Percentiles rank a stretch among this genome's conserved stretches.
phyloP scores from a whole-genome alignment of 1,140 invertebrate genomes.

The Odontomachus brunneus region DNA sequence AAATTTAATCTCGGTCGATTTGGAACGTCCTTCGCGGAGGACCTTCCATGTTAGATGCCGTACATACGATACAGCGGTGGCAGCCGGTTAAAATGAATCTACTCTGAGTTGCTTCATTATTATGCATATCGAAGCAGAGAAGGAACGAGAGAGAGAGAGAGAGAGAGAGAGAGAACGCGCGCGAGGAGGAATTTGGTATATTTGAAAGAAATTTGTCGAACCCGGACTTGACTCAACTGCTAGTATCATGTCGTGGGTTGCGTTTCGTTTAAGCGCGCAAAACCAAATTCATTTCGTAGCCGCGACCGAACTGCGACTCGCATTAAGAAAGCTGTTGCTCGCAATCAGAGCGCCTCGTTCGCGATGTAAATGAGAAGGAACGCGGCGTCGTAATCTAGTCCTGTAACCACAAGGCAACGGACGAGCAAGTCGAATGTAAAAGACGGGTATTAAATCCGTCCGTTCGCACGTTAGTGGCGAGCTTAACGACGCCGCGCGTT shows the following conservation, averaged over 20 bases:
- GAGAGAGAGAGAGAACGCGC: too few species aligned
- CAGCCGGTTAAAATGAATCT: not conserved
- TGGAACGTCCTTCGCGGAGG: not conserved
- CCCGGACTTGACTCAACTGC: slow-evolving; percentile 41
- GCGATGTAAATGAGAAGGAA: slow-evolving; percentile 34
- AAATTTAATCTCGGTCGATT: slow-evolving; percentile 26
- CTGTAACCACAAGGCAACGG: not conserved
- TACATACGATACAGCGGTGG: not conserved
- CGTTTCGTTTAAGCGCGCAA: not conserved
- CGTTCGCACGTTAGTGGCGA: slow-evolving; percentile 47
- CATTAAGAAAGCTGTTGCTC: not conserved
- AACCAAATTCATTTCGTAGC: too few species aligned
- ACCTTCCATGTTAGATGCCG: too few species aligned
- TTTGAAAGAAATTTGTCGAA: slow-evolving; percentile 3
- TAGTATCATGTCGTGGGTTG: slow-evolving; percentile 38
- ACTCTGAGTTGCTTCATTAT: not conserved
- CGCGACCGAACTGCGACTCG: too few species aligned
- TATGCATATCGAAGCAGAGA: slow-evolving; percentile 11
- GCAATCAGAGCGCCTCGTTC: slow-evolving; percentile 14
- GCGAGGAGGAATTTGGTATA: not conserved
- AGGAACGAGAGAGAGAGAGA: not conserved
- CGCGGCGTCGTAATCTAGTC: not conserved
- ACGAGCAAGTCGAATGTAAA: slow-evolving; percentile 13
- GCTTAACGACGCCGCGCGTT: slow-evolving; percentile 42
- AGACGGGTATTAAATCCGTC: slow-evolving; percentile 47